Conservation (phyloP, 2,797 vertebrate species). For the Phrynocephalus guinanensis region DNA sequence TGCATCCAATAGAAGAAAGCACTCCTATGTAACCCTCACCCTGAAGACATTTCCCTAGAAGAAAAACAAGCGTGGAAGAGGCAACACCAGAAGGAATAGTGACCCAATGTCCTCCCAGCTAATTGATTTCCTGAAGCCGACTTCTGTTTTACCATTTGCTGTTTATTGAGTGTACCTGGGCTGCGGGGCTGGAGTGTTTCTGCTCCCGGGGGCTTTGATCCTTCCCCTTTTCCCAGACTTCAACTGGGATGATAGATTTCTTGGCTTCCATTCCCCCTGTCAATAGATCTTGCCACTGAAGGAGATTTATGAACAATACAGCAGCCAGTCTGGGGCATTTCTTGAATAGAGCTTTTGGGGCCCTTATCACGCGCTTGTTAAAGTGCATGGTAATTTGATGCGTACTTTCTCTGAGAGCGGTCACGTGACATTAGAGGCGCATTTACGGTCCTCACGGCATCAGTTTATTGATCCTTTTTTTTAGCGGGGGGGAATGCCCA, state of each 20-base stretch:
- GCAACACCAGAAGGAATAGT: rapidly evolving
- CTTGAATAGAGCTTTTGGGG: rapidly evolving
- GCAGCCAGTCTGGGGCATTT: not conserved
- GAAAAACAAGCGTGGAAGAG: conserved; percentile 24
- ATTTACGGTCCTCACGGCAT: too few relatives aligned
- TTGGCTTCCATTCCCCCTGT: conserved; percentile 6
- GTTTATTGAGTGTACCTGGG: not conserved
- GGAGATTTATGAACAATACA: not conserved
- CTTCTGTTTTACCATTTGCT: not conserved
- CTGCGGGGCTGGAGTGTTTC: not conserved
- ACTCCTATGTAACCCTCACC: conserved; percentile 27
- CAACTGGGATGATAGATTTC: rapidly evolving
- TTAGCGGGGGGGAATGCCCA: too few relatives aligned
- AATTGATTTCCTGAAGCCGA: conserved; percentile 53
- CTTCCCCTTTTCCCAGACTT: conserved; percentile 7
- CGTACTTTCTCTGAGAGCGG: too few relatives aligned
- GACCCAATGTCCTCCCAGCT: not conserved
- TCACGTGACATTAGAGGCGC: too few relatives aligned
- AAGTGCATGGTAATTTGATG: too few relatives aligned
- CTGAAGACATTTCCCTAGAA: conserved; percentile 46
- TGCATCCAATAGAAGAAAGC: not conserved
- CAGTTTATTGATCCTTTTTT: too few relatives aligned
- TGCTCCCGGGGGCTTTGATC: not conserved
- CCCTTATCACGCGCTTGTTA: too few relatives aligned
- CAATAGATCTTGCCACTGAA: conserved; percentile 20